Percentiles rank a stretch among this genome's conserved stretches.
phyloP scores from a whole-genome alignment of 92 coral and sea anemone species.

The Porites lobata region DNA sequence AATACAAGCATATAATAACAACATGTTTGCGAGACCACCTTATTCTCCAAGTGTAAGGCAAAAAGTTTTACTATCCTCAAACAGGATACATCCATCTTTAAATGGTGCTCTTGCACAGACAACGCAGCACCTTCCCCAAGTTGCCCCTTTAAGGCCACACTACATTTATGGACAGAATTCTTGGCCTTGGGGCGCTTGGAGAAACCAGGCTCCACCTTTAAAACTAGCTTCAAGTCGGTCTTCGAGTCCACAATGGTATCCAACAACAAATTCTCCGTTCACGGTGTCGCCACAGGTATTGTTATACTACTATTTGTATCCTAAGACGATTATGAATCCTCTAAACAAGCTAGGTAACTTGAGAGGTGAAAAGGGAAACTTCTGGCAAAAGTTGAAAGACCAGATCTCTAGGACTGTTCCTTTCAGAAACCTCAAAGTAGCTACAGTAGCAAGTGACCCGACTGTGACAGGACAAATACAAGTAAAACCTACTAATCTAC shows the following conservation, averaged over 20 bases:
- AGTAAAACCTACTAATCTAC: neutral
- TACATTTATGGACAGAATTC: conserved; percentile 26
- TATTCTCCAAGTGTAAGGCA: neutral
- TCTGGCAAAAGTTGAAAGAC: neutral
- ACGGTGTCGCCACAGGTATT: conserved; percentile 40
- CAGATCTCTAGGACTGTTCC: conserved; percentile 22
- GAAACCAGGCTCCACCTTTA: conserved; percentile 5
- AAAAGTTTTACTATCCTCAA: neutral
- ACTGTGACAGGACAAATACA: conserved; percentile 23
- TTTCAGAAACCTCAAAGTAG: neutral
- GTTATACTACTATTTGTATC: conserved; percentile 40
- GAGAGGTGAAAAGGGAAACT: neutral
- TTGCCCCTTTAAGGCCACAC: conserved; percentile 28
- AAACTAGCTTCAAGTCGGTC: conserved; percentile 13
- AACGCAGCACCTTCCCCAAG: conserved; percentile 1
- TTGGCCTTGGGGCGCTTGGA: conserved; percentile 53
- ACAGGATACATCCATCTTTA: conserved; percentile 1
- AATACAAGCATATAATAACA: neutral
- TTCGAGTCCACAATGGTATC: conserved; percentile 1
- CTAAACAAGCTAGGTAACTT: conserved; percentile 8
- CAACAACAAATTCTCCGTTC: conserved; percentile 7
- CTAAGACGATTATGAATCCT: conserved; percentile 32
- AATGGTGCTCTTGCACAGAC: neutral
- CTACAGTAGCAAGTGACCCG: conserved; percentile 4
- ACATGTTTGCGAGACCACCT: conserved; percentile 8